Conservation (phyloP, 2,113 vertebrate genomes). For the rat (Rattus norvegicus) region GRCr8 NC_086020.1:228911501-228912000, state of each 20-base stretch:
- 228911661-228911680: neutral
- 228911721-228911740: neutral
- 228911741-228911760: neutral
- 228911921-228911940: neutral
- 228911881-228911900: neutral
- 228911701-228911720: neutral
- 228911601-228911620: neutral
- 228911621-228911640: neutral
- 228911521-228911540: neutral
- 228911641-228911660: neutral
- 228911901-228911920: neutral
- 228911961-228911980: neutral
- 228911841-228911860: neutral
- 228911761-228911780: neutral
- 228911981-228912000: neutral
- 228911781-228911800: neutral
- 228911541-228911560: neutral
- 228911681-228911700: constrained; percentile 7
- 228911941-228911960: neutral
- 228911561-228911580: neutral
- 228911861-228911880: neutral
- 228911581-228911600: neutral
- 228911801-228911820: neutral
- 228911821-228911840: neutral
- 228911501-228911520: neutral